These are phyloP conservation scores for Eulimnadia texana DNA, from an alignment of 1,140 invertebrate species.

Conservation along the genomic window DNA sequence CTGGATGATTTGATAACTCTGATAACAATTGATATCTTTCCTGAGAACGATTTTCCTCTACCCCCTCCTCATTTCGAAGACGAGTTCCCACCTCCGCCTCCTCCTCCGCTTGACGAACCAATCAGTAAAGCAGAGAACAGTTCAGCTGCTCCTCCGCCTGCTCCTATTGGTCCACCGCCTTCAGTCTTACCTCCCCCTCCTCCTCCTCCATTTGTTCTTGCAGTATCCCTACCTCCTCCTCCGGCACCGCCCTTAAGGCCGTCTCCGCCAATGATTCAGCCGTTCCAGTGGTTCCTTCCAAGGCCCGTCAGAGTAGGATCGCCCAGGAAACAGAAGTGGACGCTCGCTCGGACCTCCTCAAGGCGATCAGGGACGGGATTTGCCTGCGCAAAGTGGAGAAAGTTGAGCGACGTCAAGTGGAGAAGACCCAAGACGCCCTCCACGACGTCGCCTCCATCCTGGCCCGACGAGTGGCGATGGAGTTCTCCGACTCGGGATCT, in stretches of 20 bases:
- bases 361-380: constrained; percentile 89
- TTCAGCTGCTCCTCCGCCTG: too few species aligned
- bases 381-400: constrained; percentile 87
- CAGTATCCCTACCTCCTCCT: constrained; percentile 12
- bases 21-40: background rate
- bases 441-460: constrained; percentile 92
- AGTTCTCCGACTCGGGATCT: constrained; percentile 82
- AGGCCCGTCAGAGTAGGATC: background rate
- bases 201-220: constrained; percentile 42
- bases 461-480: constrained; percentile 80
- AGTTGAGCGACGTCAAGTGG: constrained; percentile 54
- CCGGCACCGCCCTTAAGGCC: constrained; percentile 26
- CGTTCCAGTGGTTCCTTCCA: background rate
- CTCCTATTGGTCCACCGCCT: too few species aligned
- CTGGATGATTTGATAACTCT: constrained; percentile 20
- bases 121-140: constrained; percentile 18
- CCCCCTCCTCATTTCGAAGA: constrained; percentile 5
- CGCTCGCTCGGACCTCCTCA: constrained; percentile 75
- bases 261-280: constrained; percentile 9
- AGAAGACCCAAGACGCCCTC: constrained; percentile 46
- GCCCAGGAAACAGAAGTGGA: constrained; percentile 36
- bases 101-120: constrained; percentile 49
- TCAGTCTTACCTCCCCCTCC: constrained; percentile 58
- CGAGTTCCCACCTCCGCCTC: constrained; percentile 53
- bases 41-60: background rate